Evolutionary conservation across 2,888 invertebrate genomes (phyloP).

Genomic region (Cheilosia impressa): DNA sequence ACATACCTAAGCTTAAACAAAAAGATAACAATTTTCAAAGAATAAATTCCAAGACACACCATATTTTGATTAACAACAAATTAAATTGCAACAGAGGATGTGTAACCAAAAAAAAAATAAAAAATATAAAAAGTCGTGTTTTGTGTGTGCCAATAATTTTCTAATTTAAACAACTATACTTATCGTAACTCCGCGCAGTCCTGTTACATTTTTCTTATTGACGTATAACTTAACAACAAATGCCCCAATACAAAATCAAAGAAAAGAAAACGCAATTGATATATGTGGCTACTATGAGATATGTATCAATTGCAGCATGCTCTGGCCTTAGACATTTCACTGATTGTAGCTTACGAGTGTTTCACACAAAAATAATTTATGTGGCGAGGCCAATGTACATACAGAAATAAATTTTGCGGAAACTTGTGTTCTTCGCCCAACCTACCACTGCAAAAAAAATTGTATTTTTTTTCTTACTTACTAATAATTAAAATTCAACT

Average conservation of each 20-base stretch:
- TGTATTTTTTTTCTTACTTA: conserved; percentile 22
- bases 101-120: conserved; percentile 43
- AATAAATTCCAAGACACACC: conserved; percentile 37
- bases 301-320: conserved; percentile 74
- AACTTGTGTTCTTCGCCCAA: conserved; percentile 50
- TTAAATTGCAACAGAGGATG: conserved; percentile 21
- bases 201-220: conserved; percentile 52
- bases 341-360: conserved; percentile 59
- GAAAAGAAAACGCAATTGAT: conserved; percentile 59
- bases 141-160: conserved; percentile 65
- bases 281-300: conserved; percentile 57
- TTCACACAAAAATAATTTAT: conserved; percentile 32
- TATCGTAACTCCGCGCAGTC: conserved; percentile 40
- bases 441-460: conserved; percentile 64
- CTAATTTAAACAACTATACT: conserved; percentile 32
- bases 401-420: conserved; percentile 39
- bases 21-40: conserved; percentile 60
- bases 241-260: conserved; percentile 21
- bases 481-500: conserved; percentile 46
- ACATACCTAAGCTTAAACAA: conserved; percentile 68
- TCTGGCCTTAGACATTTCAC: conserved; percentile 72
- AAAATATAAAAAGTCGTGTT: conserved; percentile 53
- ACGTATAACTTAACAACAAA: conserved; percentile 62
- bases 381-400: conserved; percentile 43
- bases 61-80: conserved; percentile 63